Evolutionary conservation across 2,888 invertebrate species (phyloP).

Genomic region (Tetheella fluctuosa): DNA sequence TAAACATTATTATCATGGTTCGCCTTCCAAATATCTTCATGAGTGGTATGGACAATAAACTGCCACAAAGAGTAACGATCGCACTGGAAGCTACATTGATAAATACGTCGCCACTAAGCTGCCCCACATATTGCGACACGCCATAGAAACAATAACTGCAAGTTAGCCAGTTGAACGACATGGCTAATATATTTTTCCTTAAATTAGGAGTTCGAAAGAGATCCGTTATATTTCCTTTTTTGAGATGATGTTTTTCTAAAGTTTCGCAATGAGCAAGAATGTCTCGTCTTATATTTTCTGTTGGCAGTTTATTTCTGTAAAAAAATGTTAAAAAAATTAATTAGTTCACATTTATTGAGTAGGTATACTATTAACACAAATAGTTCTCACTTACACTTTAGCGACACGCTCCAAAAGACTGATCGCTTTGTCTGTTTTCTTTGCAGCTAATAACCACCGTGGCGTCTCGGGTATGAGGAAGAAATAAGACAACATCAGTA

Average conservation of each 20-base stretch:
- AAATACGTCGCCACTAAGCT: constrained; percentile 91
- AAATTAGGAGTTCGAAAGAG: constrained; percentile 89
- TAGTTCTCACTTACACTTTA: constrained; percentile 61
- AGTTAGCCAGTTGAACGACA: constrained; percentile 91
- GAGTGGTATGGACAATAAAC: constrained; percentile 85
- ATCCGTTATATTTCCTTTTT: constrained; percentile 85
- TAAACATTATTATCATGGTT: constrained; percentile 86
- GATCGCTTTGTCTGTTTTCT: constrained; percentile 86
- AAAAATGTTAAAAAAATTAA: constrained; percentile 19
- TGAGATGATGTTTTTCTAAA: constrained; percentile 56
- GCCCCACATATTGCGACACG: constrained; percentile 91
- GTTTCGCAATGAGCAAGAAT: constrained; percentile 66
- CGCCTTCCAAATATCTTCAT: constrained; percentile 87
- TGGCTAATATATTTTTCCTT: constrained; percentile 87
- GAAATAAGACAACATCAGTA: constrained; percentile 85
- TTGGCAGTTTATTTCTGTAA: constrained; percentile 78
- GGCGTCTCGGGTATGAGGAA: constrained; percentile 91
- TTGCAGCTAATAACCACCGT: constrained; percentile 90
- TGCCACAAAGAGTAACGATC: constrained; percentile 84
- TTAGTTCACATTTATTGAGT: neutral
- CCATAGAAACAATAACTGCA: constrained; percentile 92
- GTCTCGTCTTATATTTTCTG: constrained; percentile 68
- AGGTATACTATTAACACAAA: neutral
- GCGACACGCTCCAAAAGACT: constrained; percentile 87
- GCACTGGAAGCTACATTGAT: constrained; percentile 92